A percentile compares a stretch with the other conserved stretches of the same genome.
Conservation (phyloP, 2,888 invertebrate genomes). For the Chloroclysta siterata region DNA sequence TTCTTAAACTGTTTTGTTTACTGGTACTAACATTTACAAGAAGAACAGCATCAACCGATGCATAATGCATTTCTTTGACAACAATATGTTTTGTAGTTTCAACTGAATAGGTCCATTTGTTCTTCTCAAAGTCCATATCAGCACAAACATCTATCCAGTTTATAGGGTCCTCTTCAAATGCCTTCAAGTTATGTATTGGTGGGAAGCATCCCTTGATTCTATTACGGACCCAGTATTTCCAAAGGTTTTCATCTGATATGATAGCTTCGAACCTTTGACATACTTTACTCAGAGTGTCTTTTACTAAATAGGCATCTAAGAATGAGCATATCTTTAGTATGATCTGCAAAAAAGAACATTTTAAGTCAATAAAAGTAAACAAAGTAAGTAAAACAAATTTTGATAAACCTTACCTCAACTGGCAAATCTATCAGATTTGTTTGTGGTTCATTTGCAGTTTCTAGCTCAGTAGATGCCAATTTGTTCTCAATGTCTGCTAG, state of each 20-base stretch:
- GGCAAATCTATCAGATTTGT: slow-evolving; percentile 68
- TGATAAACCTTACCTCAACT: slow-evolving; percentile 65
- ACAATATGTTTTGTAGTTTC: slow-evolving; percentile 77
- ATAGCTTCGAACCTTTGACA: slow-evolving; percentile 84
- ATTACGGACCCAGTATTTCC: slow-evolving; percentile 82
- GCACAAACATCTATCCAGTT: slow-evolving; percentile 86
- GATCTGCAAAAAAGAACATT: slow-evolving; percentile 70
- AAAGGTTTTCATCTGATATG: slow-evolving; percentile 82
- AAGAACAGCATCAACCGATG: slow-evolving; percentile 85
- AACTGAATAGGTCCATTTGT: slow-evolving; percentile 81
- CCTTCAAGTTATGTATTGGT: slow-evolving; percentile 64
- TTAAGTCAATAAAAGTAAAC: background rate
- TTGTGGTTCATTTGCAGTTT: slow-evolving; percentile 49
- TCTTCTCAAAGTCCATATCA: slow-evolving; percentile 84
- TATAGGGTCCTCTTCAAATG: slow-evolving; percentile 68
- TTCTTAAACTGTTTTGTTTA: background rate
- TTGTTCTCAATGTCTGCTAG: slow-evolving; percentile 60
- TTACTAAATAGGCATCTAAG: slow-evolving; percentile 83
- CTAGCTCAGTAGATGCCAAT: slow-evolving; percentile 35
- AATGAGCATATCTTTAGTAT: slow-evolving; percentile 86
- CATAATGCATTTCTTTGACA: slow-evolving; percentile 82
- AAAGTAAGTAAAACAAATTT: background rate
- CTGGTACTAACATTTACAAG: slow-evolving; percentile 80
- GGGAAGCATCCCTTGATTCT: slow-evolving; percentile 72
- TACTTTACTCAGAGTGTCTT: slow-evolving; percentile 79